A percentile compares a stretch with the other conserved stretches of the same genome.
Conservation (phyloP, 1,140 invertebrate genomes). For the Drosophila suzukii region DNA sequence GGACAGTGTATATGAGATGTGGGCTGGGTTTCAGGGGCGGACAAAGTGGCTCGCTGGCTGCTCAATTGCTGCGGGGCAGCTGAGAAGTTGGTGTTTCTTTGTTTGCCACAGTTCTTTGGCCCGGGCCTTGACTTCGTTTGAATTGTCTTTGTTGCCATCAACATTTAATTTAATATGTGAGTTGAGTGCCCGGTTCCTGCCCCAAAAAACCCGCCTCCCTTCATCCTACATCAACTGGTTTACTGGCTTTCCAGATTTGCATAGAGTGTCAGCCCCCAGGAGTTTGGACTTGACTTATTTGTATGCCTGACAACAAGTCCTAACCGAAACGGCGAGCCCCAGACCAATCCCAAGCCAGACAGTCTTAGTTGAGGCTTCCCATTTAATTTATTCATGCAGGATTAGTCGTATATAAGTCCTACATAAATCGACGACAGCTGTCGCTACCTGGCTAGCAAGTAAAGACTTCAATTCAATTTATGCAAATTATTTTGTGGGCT, state of each 20-base stretch:
- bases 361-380: conserved; percentile 30
- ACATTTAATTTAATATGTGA: conserved; percentile 70
- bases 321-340: conserved; percentile 14
- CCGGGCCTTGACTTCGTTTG: conserved; percentile 73
- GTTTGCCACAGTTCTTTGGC: conserved; percentile 60
- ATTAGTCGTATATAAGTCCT: conserved; percentile 42
- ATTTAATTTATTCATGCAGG: conserved; percentile 69
- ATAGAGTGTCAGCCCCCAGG: conserved; percentile 28
- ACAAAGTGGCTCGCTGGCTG: conserved; percentile 35
- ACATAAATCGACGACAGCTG: conserved; percentile 48
- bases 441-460: conserved; percentile 43
- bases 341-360: conserved; percentile 27
- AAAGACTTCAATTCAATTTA: conserved; percentile 43
- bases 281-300: conserved; percentile 56
- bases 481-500: conserved; percentile 33
- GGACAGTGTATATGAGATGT: background rate
- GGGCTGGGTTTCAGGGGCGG: background rate
- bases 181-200: conserved; percentile 26
- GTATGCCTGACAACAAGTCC: conserved; percentile 59
- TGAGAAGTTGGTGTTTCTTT: conserved; percentile 41
- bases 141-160: conserved; percentile 64
- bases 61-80: conserved; percentile 53
- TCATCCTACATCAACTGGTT: conserved; percentile 31
- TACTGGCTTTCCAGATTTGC: conserved; percentile 33
- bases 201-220: background rate